phyloP scores from a whole-genome alignment of 2,797 vertebrate species.

The Cyclopterus lumpus region DNA sequence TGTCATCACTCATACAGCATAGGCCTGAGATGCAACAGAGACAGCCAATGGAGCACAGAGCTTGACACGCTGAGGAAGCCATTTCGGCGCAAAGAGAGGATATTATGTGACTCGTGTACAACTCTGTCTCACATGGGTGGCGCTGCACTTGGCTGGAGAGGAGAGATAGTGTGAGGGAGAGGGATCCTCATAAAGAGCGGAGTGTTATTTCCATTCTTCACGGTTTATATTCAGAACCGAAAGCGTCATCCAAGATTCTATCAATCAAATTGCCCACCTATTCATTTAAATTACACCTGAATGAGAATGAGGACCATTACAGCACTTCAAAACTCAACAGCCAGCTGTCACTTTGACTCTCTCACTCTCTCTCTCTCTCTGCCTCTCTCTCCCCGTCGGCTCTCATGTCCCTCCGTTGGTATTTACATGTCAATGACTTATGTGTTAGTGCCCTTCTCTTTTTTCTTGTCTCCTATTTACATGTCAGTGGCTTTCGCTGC shows the following conservation, averaged over 20 bases:
- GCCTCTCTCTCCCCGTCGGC: conserved; percentile 37
- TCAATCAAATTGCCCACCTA: conserved; percentile 67
- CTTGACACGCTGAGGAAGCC: conserved; percentile 67
- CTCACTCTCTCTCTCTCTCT: conserved; percentile 24
- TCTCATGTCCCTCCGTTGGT: conserved; percentile 61
- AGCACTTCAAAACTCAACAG: conserved; percentile 66
- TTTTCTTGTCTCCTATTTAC: conserved; percentile 71
- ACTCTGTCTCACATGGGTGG: conserved; percentile 69
- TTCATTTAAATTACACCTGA: conserved; percentile 71
- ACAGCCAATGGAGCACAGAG: conserved; percentile 62
- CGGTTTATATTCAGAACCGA: conserved; percentile 42
- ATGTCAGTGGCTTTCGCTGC: conserved; percentile 74
- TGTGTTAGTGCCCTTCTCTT: conserved; percentile 67
- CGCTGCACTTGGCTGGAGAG: conserved; percentile 54
- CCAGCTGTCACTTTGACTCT: conserved; percentile 38
- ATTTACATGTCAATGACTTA: conserved; percentile 80
- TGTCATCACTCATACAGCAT: conserved; percentile 77
- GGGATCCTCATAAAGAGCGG: conserved; percentile 41
- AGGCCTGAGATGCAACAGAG: conserved; percentile 61
- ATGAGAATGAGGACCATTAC: conserved; percentile 61
- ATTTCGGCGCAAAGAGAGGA: conserved; percentile 67
- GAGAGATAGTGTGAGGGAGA: conserved; percentile 34
- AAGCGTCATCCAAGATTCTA: conserved; percentile 57
- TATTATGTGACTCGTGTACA: conserved; percentile 71
- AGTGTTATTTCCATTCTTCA: conserved; percentile 54